A percentile compares a stretch with the other conserved stretches of the same genome.
phyloP scores from a whole-genome alignment of 1,140 invertebrate species.

The Gryllus bimaculatus region DNA sequence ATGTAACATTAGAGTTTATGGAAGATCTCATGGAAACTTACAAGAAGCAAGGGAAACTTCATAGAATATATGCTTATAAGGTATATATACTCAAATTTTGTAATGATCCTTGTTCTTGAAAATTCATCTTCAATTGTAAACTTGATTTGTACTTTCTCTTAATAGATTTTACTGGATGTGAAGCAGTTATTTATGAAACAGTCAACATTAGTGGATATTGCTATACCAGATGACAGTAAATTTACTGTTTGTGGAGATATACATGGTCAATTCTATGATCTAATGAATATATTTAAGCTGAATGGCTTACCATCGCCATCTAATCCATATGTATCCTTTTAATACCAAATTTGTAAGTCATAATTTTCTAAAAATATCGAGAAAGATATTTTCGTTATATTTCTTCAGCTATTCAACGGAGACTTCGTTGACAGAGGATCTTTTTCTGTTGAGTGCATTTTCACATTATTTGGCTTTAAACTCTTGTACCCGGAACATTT shows the following conservation, averaged over 20 bases:
- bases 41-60: slow-evolving; percentile 85
- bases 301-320: slow-evolving; percentile 90
- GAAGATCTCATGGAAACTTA: slow-evolving; percentile 83
- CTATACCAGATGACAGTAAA: slow-evolving; percentile 76
- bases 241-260: slow-evolving; percentile 99
- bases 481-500: slow-evolving; percentile 95
- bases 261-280: slow-evolving; percentile 97
- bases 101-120: neutral
- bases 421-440: slow-evolving; percentile 99
- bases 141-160: slow-evolving; percentile 26
- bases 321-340: slow-evolving; percentile 86
- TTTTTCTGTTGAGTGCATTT: slow-evolving; percentile 98
- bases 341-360: neutral
- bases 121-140: neutral
- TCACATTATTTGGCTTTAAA: slow-evolving; percentile 95
- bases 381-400: neutral
- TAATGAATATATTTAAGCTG: slow-evolving; percentile 95
- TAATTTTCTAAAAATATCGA: neutral
- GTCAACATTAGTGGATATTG: slow-evolving; percentile 83
- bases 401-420: slow-evolving; percentile 81
- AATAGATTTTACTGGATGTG: slow-evolving; percentile 84
- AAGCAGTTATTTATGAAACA: slow-evolving; percentile 75
- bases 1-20: slow-evolving; percentile 77
- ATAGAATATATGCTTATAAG: slow-evolving; percentile 96
- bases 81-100: slow-evolving; percentile 37